Conservation (phyloP, 2,113 vertebrate species). For the Felis catus region DNA sequence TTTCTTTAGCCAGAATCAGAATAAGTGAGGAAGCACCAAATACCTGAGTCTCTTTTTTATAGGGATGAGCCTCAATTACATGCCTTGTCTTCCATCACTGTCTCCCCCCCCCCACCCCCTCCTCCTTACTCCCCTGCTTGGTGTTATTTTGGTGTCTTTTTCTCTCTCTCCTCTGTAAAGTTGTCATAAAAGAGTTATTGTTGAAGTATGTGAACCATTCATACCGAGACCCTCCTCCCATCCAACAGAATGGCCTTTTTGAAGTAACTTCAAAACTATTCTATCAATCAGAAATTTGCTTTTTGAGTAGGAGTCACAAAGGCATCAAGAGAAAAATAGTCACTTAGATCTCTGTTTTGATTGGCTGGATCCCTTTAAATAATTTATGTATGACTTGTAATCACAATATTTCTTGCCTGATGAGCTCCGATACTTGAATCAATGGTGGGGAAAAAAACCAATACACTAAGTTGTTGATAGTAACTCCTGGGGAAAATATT, state of each 20-base stretch:
- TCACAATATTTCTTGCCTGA: constrained; percentile 85
- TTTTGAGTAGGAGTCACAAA: constrained; percentile 79
- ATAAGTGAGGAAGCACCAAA: not conserved
- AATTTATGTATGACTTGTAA: constrained; percentile 82
- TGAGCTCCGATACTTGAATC: constrained; percentile 84
- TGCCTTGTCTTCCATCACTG: not conserved
- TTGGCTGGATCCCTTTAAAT: constrained; percentile 82
- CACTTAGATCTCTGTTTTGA: constrained; percentile 80
- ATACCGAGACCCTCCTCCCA: constrained; percentile 40
- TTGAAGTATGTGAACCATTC: constrained; percentile 59
- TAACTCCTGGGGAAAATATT: constrained; percentile 83
- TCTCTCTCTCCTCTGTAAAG: constrained; percentile 20
- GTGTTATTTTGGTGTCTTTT: constrained; percentile 16
- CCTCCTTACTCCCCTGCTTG: not conserved
- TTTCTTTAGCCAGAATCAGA: not conserved
- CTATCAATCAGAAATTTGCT: constrained; percentile 71
- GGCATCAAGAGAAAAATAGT: constrained; percentile 77
- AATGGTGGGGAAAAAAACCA: constrained; percentile 85
- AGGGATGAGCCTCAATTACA: not conserved
- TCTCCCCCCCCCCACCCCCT: not conserved
- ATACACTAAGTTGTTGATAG: constrained; percentile 85
- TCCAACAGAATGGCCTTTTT: constrained; percentile 61
- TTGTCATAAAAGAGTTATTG: constrained; percentile 45
- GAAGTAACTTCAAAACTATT: constrained; percentile 75
- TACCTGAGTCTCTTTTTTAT: not conserved